These are phyloP conservation scores for Echinometra lucunter DNA, from an alignment of 53 echinoderm and acorn worm species.

Conservation along the genomic window DNA sequence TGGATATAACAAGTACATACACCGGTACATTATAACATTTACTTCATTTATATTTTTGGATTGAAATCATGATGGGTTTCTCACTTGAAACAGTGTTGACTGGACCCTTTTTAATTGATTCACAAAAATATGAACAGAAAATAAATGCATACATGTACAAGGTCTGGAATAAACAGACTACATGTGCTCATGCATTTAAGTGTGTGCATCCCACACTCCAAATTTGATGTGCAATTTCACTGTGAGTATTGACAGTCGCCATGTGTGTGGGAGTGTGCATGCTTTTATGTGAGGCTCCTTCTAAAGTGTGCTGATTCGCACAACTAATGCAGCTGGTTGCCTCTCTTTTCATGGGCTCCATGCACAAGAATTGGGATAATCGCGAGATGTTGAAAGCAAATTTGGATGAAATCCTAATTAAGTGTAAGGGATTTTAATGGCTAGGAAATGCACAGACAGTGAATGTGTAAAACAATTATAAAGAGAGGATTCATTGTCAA, in stretches of 20 bases:
- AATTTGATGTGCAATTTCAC: neutral
- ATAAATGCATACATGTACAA: neutral
- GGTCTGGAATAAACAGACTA: neutral
- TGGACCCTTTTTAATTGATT: no score
- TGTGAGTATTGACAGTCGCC: conserved; percentile 17
- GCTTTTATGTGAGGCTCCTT: neutral
- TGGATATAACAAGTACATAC: no score
- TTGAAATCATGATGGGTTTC: no score
- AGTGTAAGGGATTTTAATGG: neutral
- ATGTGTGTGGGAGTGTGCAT: conserved; percentile 27
- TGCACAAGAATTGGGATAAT: conserved; percentile 19
- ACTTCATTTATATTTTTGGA: no score
- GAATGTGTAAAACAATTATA: no score
- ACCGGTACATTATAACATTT: no score
- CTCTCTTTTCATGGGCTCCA: neutral
- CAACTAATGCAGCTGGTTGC: conserved; percentile 1
- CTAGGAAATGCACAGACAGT: neutral
- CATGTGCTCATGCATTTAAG: neutral
- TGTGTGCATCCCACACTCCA: neutral
- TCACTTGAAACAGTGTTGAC: no score
- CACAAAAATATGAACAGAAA: neutral
- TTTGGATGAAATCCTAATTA: conserved; percentile 42
- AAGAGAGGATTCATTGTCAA: no score
- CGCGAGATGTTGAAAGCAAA: neutral
- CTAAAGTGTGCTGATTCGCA: neutral